Evolutionary conservation across 2,797 vertebrate genomes (phyloP).

Genomic region (Megaceryle alcyon): DNA sequence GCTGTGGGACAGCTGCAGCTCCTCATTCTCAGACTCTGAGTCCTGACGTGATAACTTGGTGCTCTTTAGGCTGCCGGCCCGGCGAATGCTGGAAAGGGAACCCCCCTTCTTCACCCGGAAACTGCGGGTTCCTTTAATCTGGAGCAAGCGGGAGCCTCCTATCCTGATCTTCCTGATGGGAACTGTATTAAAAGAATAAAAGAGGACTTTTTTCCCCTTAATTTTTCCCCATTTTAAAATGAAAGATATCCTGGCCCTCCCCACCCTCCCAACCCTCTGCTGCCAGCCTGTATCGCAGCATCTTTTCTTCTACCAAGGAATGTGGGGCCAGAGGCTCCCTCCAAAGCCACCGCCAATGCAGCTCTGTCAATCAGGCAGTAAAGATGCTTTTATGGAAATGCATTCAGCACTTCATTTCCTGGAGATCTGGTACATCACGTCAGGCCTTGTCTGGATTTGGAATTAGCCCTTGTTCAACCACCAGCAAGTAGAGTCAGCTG

Average conservation of each 20-base stretch:
- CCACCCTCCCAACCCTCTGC: slow-evolving; percentile 45
- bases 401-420: slow-evolving; percentile 23
- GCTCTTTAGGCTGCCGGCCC: slow-evolving; percentile 98
- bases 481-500: slow-evolving; percentile 37
- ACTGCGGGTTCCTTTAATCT: slow-evolving; percentile 98
- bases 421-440: slow-evolving; percentile 1
- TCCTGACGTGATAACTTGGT: slow-evolving; percentile 98
- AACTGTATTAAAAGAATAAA: slow-evolving; percentile 88
- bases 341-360: slow-evolving; percentile 61
- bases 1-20: slow-evolving; percentile 96
- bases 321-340: slow-evolving; percentile 46
- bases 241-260: slow-evolving; percentile 66
- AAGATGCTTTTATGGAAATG: slow-evolving; percentile 29
- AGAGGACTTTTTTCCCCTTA: slow-evolving; percentile 84
- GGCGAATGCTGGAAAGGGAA: slow-evolving; percentile 95
- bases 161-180: slow-evolving; percentile 95
- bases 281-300: slow-evolving; percentile 7
- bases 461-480: slow-evolving; percentile 2
- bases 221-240: slow-evolving; percentile 69
- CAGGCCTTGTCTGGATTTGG: slow-evolving; percentile 35
- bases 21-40: slow-evolving; percentile 98
- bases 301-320: slow-evolving; percentile 41
- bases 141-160: slow-evolving; percentile 95
- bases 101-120: slow-evolving; percentile 98
- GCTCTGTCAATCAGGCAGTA: slow-evolving; percentile 31